These are phyloP conservation scores for Beaufortia kweichowensis DNA, from an alignment of 2,113 vertebrate genomes.

Conservation along the genomic window DNA sequence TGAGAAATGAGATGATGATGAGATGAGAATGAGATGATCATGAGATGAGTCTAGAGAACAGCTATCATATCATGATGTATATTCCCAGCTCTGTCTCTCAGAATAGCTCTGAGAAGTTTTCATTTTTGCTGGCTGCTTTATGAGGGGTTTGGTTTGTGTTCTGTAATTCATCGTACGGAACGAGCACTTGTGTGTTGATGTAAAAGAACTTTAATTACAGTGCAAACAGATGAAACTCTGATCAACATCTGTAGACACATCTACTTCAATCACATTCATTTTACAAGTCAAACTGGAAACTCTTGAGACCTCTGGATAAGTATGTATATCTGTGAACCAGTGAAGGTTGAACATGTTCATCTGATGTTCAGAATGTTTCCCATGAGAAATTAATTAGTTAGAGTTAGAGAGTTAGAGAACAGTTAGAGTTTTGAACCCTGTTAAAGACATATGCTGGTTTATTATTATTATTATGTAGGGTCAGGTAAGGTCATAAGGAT, in stretches of 20 bases:
- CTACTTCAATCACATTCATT: background rate
- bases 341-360: background rate
- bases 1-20: no score
- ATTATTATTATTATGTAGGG: no score
- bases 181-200: no score
- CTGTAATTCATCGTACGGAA: background rate
- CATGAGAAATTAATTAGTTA: no score
- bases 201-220: background rate
- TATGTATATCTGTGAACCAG: background rate
- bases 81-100: conserved; percentile 62
- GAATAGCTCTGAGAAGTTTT: conserved; percentile 75
- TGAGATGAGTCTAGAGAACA: no score
- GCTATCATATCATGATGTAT: no score
- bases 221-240: background rate
- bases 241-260: conserved; percentile 9
- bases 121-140: conserved; percentile 71
- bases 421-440: no score
- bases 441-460: no score
- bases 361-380: no score
- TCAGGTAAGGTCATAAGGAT: background rate
- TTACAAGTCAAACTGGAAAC: conserved; percentile 1
- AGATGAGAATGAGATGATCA: no score
- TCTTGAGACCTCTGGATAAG: background rate
- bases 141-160: conserved; percentile 55
- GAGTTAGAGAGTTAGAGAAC: no score